These are phyloP conservation scores for Melanerpes formicivorus DNA, from an alignment of 2,113 vertebrate genomes.

Conservation along the genomic window DNA sequence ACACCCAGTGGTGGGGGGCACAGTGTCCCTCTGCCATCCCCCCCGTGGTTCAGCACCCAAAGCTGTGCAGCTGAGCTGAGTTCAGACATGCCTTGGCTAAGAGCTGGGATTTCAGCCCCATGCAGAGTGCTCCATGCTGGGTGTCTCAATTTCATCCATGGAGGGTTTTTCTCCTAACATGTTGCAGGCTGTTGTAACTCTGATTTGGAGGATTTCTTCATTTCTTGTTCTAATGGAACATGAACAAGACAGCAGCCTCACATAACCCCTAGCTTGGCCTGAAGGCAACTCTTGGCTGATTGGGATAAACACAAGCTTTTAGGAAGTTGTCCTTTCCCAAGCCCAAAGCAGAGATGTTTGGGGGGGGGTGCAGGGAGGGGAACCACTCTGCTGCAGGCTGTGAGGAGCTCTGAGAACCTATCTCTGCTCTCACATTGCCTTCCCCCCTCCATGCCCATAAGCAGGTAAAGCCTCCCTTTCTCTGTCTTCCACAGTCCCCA, in stretches of 20 bases:
- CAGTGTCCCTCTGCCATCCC: rapidly evolving
- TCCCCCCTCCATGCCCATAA: rapidly evolving
- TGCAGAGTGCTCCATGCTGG: not conserved
- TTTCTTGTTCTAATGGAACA: not conserved
- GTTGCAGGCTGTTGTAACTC: not conserved
- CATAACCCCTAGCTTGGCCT: conserved; percentile 35
- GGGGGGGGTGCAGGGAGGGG: not conserved
- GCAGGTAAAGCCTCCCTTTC: not conserved
- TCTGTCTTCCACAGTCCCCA: not conserved
- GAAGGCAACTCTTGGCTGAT: conserved; percentile 9
- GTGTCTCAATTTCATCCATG: rapidly evolving
- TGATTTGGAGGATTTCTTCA: not conserved
- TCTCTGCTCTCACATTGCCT: not conserved
- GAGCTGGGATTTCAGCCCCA: not conserved
- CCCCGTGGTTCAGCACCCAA: rapidly evolving
- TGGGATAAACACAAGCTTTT: conserved; percentile 19
- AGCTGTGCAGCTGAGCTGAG: not conserved
- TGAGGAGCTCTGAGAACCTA: not conserved
- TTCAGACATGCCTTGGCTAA: not conserved
- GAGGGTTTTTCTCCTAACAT: not conserved
- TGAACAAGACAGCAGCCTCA: conserved; percentile 31
- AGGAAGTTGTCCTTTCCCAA: conserved; percentile 5
- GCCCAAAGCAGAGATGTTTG: not conserved
- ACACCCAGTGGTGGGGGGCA: rapidly evolving
- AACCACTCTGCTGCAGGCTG: not conserved